Evolutionary conservation across 2,888 invertebrate species (phyloP).

Genomic region (Mythimna vitellina): DNA sequence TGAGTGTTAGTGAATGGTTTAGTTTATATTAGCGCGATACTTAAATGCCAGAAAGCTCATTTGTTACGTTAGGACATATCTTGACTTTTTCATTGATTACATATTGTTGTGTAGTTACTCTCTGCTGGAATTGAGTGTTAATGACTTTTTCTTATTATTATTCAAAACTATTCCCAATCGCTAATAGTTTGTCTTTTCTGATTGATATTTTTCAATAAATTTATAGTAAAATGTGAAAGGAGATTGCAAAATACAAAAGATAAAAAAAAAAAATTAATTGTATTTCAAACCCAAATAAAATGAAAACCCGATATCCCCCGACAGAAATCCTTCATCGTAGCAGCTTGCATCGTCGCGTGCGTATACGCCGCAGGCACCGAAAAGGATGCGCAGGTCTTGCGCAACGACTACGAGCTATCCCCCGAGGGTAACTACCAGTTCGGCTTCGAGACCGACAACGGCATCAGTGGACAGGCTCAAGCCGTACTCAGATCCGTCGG

Average conservation of each 20-base stretch:
- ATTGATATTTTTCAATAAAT: too few relatives aligned
- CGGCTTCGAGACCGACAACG: slow-evolving; percentile 90
- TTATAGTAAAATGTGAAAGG: too few relatives aligned
- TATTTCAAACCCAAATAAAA: too few relatives aligned
- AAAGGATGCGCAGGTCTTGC: slow-evolving; percentile 54
- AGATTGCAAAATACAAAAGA: too few relatives aligned
- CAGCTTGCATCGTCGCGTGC: slow-evolving; percentile 69
- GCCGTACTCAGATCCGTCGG: slow-evolving; percentile 74
- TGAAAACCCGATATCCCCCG: background rate
- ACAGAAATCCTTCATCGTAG: slow-evolving; percentile 73
- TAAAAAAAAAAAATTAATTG: too few relatives aligned
- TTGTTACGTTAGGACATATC: background rate
- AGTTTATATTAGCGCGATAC: slow-evolving; percentile 13
- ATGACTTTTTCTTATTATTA: background rate
- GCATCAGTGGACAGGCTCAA: slow-evolving; percentile 86
- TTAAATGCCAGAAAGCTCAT: slow-evolving; percentile 8
- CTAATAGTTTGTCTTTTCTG: background rate
- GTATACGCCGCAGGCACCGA: slow-evolving; percentile 65
- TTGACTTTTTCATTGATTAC: background rate
- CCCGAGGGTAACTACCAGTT: slow-evolving; percentile 89
- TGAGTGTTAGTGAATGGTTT: slow-evolving; percentile 16
- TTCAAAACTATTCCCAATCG: background rate
- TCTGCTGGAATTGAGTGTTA: background rate
- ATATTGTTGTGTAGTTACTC: background rate
- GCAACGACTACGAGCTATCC: slow-evolving; percentile 72